Evolutionary conservation across 2,888 invertebrate species (phyloP).

Genomic region (Alviniconcha strummeri): DNA sequence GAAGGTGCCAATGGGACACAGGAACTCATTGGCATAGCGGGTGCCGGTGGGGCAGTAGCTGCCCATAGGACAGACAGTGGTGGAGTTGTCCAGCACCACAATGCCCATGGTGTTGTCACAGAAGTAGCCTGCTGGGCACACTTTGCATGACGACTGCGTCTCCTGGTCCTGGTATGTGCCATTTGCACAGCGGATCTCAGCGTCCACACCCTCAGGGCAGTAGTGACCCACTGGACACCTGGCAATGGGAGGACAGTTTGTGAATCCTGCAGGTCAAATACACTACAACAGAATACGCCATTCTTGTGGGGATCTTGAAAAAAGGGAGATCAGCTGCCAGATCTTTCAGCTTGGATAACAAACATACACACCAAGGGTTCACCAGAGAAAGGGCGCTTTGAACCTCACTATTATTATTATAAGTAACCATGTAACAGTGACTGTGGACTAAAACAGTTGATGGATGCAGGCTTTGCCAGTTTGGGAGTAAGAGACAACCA

Average conservation of each 20-base stretch:
- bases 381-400: too few relatives aligned
- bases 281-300: too few relatives aligned
- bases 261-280: too few relatives aligned
- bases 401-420: too few relatives aligned
- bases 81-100: conserved; percentile 65
- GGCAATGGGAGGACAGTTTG: not conserved
- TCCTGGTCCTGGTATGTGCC: conserved; percentile 67
- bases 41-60: conserved; percentile 66
- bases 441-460: too few relatives aligned
- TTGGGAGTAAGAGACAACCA: too few relatives aligned
- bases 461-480: too few relatives aligned
- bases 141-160: conserved; percentile 60
- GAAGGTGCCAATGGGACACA: conserved; percentile 70
- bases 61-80: conserved; percentile 62
- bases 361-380: too few relatives aligned
- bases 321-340: too few relatives aligned
- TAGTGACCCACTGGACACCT: conserved; percentile 69
- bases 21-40: conserved; percentile 60
- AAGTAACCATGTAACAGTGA: too few relatives aligned
- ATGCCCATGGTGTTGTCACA: conserved; percentile 70
- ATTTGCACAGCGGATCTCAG: conserved; percentile 61
- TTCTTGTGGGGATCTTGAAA: too few relatives aligned
- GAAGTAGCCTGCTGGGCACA: conserved; percentile 68
- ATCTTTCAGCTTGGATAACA: too few relatives aligned
- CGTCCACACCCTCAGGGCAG: conserved; percentile 62